Percentiles rank a stretch among this genome's conserved stretches.
Conservation (phyloP, 2,888 invertebrate species). For the Eucriotettix oculatus region DNA sequence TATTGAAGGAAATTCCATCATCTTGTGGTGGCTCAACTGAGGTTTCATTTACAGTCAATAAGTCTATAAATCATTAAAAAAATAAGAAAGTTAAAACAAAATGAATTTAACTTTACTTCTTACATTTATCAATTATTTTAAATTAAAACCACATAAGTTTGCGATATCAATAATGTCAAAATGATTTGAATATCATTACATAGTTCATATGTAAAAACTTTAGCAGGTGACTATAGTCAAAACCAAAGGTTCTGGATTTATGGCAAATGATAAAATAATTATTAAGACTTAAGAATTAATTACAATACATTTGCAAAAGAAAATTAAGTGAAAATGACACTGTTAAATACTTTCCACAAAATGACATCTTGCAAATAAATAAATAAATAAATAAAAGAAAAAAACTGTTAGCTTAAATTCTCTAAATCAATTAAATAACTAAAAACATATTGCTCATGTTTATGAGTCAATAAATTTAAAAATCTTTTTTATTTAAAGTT, state of each 20-base stretch:
- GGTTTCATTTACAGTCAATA: slow-evolving; percentile 95
- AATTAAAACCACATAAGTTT: neutral
- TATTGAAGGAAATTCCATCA: slow-evolving; percentile 87
- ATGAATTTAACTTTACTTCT: no score
- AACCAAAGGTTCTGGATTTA: no score
- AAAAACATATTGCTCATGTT: no score
- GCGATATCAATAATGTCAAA: neutral
- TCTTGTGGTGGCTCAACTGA: slow-evolving; percentile 95
- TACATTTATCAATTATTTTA: no score
- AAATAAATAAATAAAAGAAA: no score
- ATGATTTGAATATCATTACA: neutral
- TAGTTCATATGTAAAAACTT: neutral
- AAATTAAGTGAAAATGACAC: neutral
- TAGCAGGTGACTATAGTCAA: neutral
- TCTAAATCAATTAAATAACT: no score
- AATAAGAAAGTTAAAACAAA: neutral
- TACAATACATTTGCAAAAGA: neutral
- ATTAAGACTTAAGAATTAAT: neutral
- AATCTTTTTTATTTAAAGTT: no score
- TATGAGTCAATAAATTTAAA: no score
- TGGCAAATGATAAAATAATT: no score
- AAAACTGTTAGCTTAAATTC: no score
- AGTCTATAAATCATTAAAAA: slow-evolving; percentile 38
- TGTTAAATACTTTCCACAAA: no score
- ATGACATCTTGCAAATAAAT: no score